Percentiles rank a stretch among this genome's conserved stretches.
Conservation (phyloP, 2,888 invertebrate genomes). For the Eurois occulta region DNA sequence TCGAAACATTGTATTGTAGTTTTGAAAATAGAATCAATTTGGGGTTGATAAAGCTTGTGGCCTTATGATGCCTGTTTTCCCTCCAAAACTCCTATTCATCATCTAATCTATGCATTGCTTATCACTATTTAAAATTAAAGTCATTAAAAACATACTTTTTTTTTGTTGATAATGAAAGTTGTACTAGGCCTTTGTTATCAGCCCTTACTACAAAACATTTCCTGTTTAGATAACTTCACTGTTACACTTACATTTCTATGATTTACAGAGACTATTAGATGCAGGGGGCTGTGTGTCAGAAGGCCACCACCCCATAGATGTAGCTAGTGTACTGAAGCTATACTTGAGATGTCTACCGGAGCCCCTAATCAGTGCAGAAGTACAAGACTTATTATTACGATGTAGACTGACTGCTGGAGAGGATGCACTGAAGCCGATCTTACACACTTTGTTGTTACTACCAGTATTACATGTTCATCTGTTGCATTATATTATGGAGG, state of each 20-base stretch:
- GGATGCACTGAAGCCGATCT: slow-evolving; percentile 91
- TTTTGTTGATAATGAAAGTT: slow-evolving; percentile 19
- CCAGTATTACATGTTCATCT: slow-evolving; percentile 95
- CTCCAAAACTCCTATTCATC: slow-evolving; percentile 4
- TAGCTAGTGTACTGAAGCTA: slow-evolving; percentile 95
- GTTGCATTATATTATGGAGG: slow-evolving; percentile 95
- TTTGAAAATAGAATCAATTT: not conserved
- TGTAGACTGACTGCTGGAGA: slow-evolving; percentile 91
- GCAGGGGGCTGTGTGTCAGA: slow-evolving; percentile 93
- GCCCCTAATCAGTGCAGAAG: slow-evolving; percentile 93
- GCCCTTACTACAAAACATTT: not conserved
- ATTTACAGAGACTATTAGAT: slow-evolving; percentile 92
- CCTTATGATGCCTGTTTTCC: not conserved
- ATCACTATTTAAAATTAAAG: not conserved
- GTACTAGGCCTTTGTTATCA: not conserved
- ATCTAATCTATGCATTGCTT: not conserved
- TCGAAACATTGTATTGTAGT: not conserved
- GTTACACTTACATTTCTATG: not conserved
- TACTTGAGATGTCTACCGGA: slow-evolving; percentile 96
- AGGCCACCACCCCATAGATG: slow-evolving; percentile 95
- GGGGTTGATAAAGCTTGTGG: not conserved
- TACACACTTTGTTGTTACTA: slow-evolving; percentile 93
- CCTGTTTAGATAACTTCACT: slow-evolving; percentile 22
- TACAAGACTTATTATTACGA: slow-evolving; percentile 94
- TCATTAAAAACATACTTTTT: not conserved